A percentile compares a stretch with the other conserved stretches of the same genome.
These are phyloP conservation scores for Pteropus rufus DNA, from an alignment of 2,797 vertebrate species.

Conservation along the genomic window DNA sequence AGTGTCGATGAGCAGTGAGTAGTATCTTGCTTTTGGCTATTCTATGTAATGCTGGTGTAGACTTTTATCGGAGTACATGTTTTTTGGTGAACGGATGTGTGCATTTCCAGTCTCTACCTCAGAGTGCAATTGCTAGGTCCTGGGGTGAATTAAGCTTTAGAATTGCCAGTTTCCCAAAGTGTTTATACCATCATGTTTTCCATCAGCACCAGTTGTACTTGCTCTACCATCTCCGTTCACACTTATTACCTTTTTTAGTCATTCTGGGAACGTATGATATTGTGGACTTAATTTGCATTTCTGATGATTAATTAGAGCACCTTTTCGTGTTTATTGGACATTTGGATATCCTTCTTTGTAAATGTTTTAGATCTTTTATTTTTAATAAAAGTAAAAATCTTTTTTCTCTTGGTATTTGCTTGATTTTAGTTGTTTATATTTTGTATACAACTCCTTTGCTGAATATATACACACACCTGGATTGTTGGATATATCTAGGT, in stretches of 20 bases:
- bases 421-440: not conserved
- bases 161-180: not conserved
- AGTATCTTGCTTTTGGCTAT: not conserved
- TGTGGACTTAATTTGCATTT: constrained; percentile 1
- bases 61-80: not conserved
- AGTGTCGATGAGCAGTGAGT: not conserved
- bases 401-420: not conserved
- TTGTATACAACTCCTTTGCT: not conserved
- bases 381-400: not conserved
- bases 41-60: not conserved
- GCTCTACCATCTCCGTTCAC: not conserved
- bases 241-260: not conserved
- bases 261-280: not conserved
- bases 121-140: not conserved
- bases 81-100: not conserved
- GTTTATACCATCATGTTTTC: not conserved
- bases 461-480: not conserved
- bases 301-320: not conserved
- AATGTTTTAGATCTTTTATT: not conserved
- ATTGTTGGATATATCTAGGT: not conserved
- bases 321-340: not conserved
- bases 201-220: not conserved
- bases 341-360: not conserved
- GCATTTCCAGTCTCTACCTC: not conserved
- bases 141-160: not conserved